Conservation (phyloP, 2,113 vertebrate genomes). For the Nettapus auritus region DNA sequence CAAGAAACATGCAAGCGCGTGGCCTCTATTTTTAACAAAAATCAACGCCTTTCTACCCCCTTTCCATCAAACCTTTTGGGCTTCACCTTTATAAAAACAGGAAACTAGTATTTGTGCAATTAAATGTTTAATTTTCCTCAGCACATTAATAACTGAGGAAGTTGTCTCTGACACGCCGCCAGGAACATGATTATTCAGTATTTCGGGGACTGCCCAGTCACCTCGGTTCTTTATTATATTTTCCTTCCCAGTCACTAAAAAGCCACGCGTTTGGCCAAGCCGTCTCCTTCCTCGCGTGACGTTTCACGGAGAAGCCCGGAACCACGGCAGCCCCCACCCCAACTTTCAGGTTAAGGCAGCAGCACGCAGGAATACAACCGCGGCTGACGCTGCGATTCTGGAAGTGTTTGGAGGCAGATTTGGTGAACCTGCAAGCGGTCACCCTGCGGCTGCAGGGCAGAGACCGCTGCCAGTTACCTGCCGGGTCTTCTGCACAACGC, state of each 20-base stretch:
- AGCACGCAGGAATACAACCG: background rate
- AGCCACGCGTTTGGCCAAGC: background rate
- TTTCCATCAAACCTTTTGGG: background rate
- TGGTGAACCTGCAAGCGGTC: background rate
- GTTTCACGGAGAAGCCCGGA: background rate
- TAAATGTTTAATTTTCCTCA: background rate
- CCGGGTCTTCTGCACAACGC: background rate
- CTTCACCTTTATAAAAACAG: background rate
- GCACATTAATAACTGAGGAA: background rate
- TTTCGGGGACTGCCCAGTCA: background rate
- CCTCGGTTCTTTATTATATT: background rate
- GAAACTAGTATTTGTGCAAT: background rate
- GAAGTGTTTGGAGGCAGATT: background rate
- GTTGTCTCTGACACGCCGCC: background rate
- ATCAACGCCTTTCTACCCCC: background rate
- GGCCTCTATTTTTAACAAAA: background rate
- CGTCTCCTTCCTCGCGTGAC: background rate
- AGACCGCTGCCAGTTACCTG: background rate
- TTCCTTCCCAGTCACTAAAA: background rate
- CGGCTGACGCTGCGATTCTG: rapidly evolving
- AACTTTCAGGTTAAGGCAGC: background rate
- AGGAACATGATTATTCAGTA: background rate
- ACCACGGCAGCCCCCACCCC: background rate
- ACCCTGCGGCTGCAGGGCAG: background rate
- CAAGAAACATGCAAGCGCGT: background rate